Evolutionary conservation across 2,113 vertebrate species (phyloP).

Genomic region (Calyptomena viridis): DNA sequence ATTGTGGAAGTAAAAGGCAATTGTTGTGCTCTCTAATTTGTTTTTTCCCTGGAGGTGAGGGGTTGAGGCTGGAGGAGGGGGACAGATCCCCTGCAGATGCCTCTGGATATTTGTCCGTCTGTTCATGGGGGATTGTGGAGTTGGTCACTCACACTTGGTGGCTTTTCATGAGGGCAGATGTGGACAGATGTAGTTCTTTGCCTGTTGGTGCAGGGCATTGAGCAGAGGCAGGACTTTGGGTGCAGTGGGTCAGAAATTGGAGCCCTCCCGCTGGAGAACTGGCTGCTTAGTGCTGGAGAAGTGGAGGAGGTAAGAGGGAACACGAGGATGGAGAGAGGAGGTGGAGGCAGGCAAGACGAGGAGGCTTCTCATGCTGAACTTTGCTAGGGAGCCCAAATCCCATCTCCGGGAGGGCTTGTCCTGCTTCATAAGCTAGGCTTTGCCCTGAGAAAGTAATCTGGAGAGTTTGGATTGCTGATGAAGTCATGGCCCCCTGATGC

Average conservation of each 20-base stretch:
- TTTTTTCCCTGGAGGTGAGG: neutral
- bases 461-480: rapidly evolving
- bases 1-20: neutral
- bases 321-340: neutral
- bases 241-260: neutral
- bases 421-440: neutral
- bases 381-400: neutral
- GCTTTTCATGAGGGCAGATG: neutral
- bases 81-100: neutral
- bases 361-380: neutral
- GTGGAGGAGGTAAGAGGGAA: neutral
- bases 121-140: rapidly evolving
- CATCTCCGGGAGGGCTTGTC: neutral
- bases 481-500: rapidly evolving
- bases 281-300: neutral
- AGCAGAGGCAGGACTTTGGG: neutral
- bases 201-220: neutral
- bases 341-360: neutral
- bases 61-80: neutral
- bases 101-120: rapidly evolving
- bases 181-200: neutral
- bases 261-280: neutral
- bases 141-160: rapidly evolving
- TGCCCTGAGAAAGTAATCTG: rapidly evolving
- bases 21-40: neutral